phyloP scores from a whole-genome alignment of 2,888 invertebrate species.

The Antheraea yamamai region DNA sequence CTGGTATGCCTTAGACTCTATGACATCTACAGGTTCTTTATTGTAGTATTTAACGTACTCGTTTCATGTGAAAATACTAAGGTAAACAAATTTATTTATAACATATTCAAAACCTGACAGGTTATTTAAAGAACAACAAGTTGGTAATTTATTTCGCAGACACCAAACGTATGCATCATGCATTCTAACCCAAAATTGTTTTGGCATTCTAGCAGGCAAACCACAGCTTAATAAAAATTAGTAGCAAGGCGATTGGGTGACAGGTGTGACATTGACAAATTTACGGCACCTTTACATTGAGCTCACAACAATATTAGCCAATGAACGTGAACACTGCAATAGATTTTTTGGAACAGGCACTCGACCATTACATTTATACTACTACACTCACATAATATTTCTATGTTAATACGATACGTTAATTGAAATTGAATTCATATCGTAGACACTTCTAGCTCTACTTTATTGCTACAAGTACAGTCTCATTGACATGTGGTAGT shows the following conservation, averaged over 20 bases:
- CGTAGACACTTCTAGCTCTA: slow-evolving; percentile 36
- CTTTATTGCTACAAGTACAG: slow-evolving; percentile 25
- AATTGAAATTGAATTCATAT: slow-evolving; percentile 17
- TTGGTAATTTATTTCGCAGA: slow-evolving; percentile 20
- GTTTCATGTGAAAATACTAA: background rate
- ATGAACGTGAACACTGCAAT: slow-evolving; percentile 31
- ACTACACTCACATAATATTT: background rate
- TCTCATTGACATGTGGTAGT: slow-evolving; percentile 47
- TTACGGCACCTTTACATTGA: slow-evolving; percentile 47
- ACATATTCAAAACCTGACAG: background rate
- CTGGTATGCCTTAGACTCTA: too few relatives aligned
- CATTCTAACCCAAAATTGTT: slow-evolving; percentile 28
- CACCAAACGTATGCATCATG: slow-evolving; percentile 20
- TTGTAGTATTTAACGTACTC: background rate
- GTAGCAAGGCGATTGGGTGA: slow-evolving; percentile 43
- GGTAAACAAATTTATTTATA: background rate
- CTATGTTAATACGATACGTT: slow-evolving; percentile 21
- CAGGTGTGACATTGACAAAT: slow-evolving; percentile 62
- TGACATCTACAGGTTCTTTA: too few relatives aligned
- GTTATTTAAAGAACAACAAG: slow-evolving; percentile 1
- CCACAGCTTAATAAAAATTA: slow-evolving; percentile 49
- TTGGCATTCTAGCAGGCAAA: slow-evolving; percentile 52
- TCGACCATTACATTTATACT: background rate
- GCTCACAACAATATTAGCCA: slow-evolving; percentile 40
- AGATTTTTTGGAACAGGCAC: slow-evolving; percentile 37